phyloP scores from a whole-genome alignment of 92 coral and sea anemone species.

The Siderastrea siderea region DNA sequence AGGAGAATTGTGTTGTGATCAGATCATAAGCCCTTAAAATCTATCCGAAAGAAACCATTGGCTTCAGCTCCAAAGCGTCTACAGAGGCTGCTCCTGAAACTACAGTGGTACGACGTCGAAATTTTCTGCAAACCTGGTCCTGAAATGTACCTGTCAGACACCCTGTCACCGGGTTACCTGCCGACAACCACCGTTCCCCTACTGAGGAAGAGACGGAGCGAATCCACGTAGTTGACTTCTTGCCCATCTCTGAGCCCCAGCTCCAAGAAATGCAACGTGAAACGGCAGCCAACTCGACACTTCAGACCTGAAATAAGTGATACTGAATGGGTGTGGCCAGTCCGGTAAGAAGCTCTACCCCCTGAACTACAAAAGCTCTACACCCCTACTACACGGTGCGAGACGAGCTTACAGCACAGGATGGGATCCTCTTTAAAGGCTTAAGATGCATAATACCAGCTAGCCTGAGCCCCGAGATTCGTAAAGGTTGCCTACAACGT shows the following conservation, averaged over 20 bases:
- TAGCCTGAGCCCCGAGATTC: too few species aligned
- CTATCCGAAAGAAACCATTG: constrained; percentile 51
- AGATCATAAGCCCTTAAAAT: constrained; percentile 58
- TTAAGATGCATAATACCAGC: constrained; percentile 5
- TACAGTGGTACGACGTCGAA: constrained; percentile 57
- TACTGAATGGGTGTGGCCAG: constrained; percentile 57
- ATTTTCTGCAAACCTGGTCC: constrained; percentile 39
- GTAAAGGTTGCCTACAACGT: constrained; percentile 18
- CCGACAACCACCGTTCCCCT: constrained; percentile 19
- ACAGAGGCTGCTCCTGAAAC: constrained; percentile 37
- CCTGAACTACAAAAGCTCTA: not conserved
- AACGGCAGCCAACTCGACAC: too few species aligned
- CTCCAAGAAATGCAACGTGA: not conserved
- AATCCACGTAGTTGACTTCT: constrained; percentile 49
- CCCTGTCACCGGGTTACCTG: constrained; percentile 54
- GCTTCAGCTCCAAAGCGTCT: constrained; percentile 27
- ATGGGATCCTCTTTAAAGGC: constrained; percentile 51
- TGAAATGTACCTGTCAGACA: constrained; percentile 40
- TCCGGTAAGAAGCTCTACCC: constrained; percentile 5
- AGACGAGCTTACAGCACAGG: constrained; percentile 46
- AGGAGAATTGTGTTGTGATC: constrained; percentile 36
- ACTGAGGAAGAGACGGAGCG: constrained; percentile 53
- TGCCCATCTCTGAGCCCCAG: constrained; percentile 61
- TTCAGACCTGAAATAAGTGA: too few species aligned
- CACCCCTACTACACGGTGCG: constrained; percentile 42